Evolutionary conservation across 2,888 invertebrate species (phyloP).

Genomic region (Calliscelio sp.): DNA sequence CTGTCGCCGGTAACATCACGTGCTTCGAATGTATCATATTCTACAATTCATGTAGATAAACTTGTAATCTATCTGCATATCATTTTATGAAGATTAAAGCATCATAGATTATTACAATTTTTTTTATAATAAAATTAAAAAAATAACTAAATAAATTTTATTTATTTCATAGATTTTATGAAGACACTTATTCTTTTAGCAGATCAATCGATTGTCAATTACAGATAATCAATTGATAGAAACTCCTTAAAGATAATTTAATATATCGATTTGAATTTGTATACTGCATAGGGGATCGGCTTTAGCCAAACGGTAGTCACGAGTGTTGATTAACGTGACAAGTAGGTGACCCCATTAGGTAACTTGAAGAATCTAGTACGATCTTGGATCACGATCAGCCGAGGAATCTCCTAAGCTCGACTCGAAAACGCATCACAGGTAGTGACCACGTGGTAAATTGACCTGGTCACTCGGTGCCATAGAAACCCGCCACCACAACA

Average conservation of each 20-base stretch:
- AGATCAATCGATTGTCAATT: constrained; percentile 1
- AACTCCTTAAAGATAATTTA: constrained; percentile 45
- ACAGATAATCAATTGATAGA: constrained; percentile 39
- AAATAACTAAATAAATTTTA: too few relatives aligned
- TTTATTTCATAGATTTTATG: neutral
- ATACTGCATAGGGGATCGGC: constrained; percentile 36
- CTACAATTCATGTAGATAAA: constrained; percentile 13
- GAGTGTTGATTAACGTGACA: constrained; percentile 74
- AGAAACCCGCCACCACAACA: constrained; percentile 83
- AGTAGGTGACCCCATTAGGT: constrained; percentile 71
- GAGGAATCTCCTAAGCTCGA: constrained; percentile 64
- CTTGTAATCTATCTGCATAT: too few relatives aligned
- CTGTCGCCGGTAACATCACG: constrained; percentile 76
- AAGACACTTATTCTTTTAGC: neutral
- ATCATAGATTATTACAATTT: too few relatives aligned
- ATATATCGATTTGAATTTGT: constrained; percentile 60
- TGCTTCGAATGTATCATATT: constrained; percentile 64
- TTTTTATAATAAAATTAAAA: too few relatives aligned
- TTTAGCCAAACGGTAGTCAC: constrained; percentile 71
- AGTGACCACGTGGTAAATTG: constrained; percentile 85
- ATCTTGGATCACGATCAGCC: constrained; percentile 73
- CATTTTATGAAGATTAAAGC: too few relatives aligned
- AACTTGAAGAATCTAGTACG: constrained; percentile 73
- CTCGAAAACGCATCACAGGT: constrained; percentile 71
- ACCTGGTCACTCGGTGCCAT: constrained; percentile 85